A percentile compares a stretch with the other conserved stretches of the same genome.
Conservation (phyloP, 2,888 invertebrate genomes). For the Meganola albula region DNA sequence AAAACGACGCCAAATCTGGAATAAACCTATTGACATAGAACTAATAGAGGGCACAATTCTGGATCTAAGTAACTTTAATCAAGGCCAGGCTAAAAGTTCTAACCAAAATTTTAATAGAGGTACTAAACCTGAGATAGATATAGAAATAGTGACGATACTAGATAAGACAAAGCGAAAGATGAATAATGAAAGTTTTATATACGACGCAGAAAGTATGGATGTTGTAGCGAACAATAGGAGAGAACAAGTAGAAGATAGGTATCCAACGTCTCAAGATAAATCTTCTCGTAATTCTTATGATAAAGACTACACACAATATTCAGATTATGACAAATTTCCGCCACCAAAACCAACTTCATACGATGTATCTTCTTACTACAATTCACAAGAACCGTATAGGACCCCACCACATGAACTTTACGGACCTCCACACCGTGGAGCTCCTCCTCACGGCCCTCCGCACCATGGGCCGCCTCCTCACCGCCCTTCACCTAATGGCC, state of each 20-base stretch:
- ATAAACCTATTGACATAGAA: slow-evolving; percentile 6
- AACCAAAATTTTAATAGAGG: no score
- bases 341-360: no score
- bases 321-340: background rate
- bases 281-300: background rate
- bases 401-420: no score
- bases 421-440: no score
- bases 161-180: background rate
- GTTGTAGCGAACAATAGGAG: background rate
- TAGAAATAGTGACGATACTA: no score
- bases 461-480: slow-evolving; percentile 1
- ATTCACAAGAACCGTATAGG: no score
- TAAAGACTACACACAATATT: background rate
- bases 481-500: background rate
- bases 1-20: slow-evolving; percentile 12
- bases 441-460: background rate
- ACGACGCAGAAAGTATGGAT: background rate
- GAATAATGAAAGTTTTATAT: background rate
- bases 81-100: no score
- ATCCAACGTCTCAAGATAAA: background rate
- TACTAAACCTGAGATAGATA: no score
- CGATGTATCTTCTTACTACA: no score
- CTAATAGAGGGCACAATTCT: slow-evolving; percentile 8
- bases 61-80: slow-evolving; percentile 7
- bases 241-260: background rate